phyloP scores from a whole-genome alignment of 2,888 invertebrate genomes.

The Lagria hirta region DNA sequence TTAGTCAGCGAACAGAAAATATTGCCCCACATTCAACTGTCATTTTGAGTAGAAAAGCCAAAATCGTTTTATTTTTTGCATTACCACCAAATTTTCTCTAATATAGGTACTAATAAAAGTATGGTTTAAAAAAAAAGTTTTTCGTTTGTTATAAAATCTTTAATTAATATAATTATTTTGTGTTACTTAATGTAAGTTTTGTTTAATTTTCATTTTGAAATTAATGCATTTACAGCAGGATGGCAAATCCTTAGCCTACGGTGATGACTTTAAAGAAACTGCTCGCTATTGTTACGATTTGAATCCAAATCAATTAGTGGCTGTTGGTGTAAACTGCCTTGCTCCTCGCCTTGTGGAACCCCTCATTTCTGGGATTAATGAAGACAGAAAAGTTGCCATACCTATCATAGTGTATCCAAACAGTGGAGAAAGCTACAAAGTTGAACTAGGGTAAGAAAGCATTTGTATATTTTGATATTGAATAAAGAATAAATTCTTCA shows the following conservation, averaged over 20 bases:
- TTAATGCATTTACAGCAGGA: conserved; percentile 58
- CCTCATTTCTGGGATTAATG: conserved; percentile 62
- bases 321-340: conserved; percentile 88
- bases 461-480: conserved; percentile 1
- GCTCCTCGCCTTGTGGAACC: conserved; percentile 65
- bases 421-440: conserved; percentile 81
- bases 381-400: conserved; percentile 56
- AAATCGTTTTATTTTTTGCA: too few relatives aligned
- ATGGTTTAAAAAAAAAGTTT: too few relatives aligned
- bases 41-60: too few relatives aligned
- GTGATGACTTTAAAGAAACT: conserved; percentile 76
- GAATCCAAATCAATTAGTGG: conserved; percentile 72
- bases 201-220: too few relatives aligned
- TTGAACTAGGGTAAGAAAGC: conserved; percentile 63
- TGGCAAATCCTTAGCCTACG: conserved; percentile 69
- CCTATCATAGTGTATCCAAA: conserved; percentile 91
- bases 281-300: conserved; percentile 65
- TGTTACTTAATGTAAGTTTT: too few relatives aligned
- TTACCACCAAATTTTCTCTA: too few relatives aligned
- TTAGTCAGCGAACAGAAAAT: too few relatives aligned
- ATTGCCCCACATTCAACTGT: too few relatives aligned
- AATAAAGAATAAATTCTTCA: too few relatives aligned
- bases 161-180: too few relatives aligned
- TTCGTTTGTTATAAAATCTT: too few relatives aligned
- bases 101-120: too few relatives aligned